A percentile compares a stretch with the other conserved stretches of the same genome.
Conservation (phyloP, 2,797 vertebrate species). For the Leptatherina wallacei region DNA sequence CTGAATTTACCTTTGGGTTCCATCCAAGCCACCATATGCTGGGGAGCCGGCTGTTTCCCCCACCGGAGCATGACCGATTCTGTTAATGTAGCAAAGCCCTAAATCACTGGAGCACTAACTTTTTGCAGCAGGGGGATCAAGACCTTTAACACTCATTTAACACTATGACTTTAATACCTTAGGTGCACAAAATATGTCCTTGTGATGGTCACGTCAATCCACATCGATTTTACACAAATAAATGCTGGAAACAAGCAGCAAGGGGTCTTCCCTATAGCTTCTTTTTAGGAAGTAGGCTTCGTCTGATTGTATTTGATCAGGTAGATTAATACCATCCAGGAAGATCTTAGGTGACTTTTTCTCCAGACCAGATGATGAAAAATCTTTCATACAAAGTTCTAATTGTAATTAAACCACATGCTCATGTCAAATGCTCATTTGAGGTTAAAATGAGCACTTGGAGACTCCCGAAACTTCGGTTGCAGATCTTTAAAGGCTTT, state of each 20-base stretch:
- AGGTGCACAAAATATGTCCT: constrained; percentile 31
- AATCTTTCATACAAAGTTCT: background rate
- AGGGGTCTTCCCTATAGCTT: no score
- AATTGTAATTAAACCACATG: background rate
- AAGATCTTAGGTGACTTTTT: background rate
- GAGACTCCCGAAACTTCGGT: no score
- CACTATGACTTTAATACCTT: constrained; percentile 45
- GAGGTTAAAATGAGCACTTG: background rate
- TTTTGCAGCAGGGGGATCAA: constrained; percentile 52
- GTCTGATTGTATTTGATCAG: background rate
- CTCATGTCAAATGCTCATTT: background rate
- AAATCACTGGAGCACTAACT: constrained; percentile 67
- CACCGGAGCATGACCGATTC: constrained; percentile 76
- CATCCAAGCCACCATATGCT: constrained; percentile 77
- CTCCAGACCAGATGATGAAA: background rate
- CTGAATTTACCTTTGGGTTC: constrained; percentile 75
- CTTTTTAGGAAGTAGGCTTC: background rate
- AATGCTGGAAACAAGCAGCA: background rate
- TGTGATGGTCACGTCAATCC: constrained; percentile 25
- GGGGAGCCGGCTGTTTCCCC: constrained; percentile 55
- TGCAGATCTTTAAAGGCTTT: no score
- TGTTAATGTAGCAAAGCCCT: constrained; percentile 77
- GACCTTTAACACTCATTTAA: constrained; percentile 60
- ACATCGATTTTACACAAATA: constrained; percentile 4
- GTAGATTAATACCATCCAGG: background rate